Evolutionary conservation across 2,888 invertebrate genomes (phyloP).

Genomic region (Leptinotarsa rubiginosa): DNA sequence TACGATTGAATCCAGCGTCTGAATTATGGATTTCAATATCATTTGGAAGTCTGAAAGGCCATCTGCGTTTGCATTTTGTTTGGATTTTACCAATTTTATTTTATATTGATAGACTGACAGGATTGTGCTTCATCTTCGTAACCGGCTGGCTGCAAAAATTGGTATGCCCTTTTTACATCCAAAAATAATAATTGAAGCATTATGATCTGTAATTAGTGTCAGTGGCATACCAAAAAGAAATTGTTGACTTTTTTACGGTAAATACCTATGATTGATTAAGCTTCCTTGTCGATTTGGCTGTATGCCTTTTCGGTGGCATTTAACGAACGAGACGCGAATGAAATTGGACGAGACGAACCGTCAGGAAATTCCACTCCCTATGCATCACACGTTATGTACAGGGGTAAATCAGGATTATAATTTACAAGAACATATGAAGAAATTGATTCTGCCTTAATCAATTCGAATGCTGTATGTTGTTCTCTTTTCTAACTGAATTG

Average conservation of each 20-base stretch:
- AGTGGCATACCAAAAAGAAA: constrained; percentile 14
- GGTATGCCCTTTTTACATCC: too few species aligned
- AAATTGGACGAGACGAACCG: constrained; percentile 23
- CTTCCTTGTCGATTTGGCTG: constrained; percentile 17
- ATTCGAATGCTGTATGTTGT: constrained; percentile 5
- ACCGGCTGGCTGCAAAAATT: too few species aligned
- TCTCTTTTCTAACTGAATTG: not conserved
- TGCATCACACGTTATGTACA: constrained; percentile 9
- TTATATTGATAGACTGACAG: too few species aligned
- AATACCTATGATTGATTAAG: constrained; percentile 22
- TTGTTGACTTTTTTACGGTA: constrained; percentile 11
- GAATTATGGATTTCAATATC: constrained; percentile 10
- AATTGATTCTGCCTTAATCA: not conserved
- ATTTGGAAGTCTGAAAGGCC: constrained; percentile 2
- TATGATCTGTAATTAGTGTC: too few species aligned
- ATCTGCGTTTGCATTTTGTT: constrained; percentile 23
- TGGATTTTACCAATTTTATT: too few species aligned
- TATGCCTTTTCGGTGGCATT: constrained; percentile 9
- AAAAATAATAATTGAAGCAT: too few species aligned
- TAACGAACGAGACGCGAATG: constrained; percentile 20
- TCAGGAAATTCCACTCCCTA: constrained; percentile 17
- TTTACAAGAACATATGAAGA: not conserved
- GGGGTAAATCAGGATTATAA: constrained; percentile 1
- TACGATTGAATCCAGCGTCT: constrained; percentile 24
- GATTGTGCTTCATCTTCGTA: too few species aligned